phyloP scores from a whole-genome alignment of 2,113 vertebrate species.

The Phasianus colchicus region DNA sequence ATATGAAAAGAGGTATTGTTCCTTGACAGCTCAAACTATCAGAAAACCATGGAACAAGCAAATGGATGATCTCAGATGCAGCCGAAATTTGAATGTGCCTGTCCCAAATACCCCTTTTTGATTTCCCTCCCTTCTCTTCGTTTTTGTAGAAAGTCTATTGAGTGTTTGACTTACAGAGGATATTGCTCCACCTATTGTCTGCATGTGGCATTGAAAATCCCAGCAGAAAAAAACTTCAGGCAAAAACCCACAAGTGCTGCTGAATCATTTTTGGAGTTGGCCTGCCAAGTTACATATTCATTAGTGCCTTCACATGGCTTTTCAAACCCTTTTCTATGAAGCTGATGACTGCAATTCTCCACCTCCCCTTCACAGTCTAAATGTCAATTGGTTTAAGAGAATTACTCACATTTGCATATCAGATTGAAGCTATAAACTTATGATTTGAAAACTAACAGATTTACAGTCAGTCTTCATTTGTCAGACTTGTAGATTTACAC shows the following conservation, averaged over 20 bases:
- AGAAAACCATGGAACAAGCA: neutral
- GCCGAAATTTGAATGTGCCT: neutral
- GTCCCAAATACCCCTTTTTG: neutral
- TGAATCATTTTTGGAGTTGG: constrained; percentile 59
- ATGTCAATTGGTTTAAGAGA: constrained; percentile 69
- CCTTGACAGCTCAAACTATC: neutral
- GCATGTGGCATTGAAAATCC: neutral
- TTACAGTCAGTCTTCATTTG: constrained; percentile 71
- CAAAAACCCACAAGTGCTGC: neutral
- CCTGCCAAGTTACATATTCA: constrained; percentile 58
- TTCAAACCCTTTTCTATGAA: constrained; percentile 24
- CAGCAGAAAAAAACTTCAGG: neutral
- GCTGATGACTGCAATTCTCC: constrained; percentile 19
- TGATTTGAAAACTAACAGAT: constrained; percentile 64
- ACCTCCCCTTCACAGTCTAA: constrained; percentile 47
- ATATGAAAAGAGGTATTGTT: neutral
- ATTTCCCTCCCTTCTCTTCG: rapidly evolving
- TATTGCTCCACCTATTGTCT: constrained; percentile 52
- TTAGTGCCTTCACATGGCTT: constrained; percentile 38
- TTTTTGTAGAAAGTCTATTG: neutral
- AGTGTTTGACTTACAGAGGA: neutral
- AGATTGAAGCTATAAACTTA: constrained; percentile 65
- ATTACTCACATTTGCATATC: constrained; percentile 64
- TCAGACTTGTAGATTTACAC: constrained; percentile 15
- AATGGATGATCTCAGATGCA: neutral